These are phyloP conservation scores for Anneissia japonica DNA, from an alignment of 35 echinoderm and acorn worm species.

Conservation along the genomic window DNA sequence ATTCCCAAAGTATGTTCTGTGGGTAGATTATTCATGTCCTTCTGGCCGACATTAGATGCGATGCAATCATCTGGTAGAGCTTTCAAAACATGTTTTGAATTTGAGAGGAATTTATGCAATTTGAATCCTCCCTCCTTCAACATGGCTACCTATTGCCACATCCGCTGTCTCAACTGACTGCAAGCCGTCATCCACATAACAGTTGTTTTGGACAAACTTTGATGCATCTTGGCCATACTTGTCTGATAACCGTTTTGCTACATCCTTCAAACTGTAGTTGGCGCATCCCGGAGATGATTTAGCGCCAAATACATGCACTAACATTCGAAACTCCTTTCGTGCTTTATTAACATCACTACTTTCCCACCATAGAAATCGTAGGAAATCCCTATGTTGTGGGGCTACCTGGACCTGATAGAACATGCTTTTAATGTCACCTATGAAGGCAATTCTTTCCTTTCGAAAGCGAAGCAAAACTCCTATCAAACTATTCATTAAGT, in stretches of 20 bases:
- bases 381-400: conserved; percentile 20
- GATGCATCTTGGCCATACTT: not conserved
- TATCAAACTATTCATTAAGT: conserved; percentile 13
- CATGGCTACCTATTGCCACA: conserved; percentile 9
- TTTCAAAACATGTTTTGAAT: conserved; percentile 23
- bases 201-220: not conserved
- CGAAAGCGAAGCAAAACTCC: conserved; percentile 32
- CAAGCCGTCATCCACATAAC: conserved; percentile 73
- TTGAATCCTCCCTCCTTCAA: conserved; percentile 29
- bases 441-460: conserved; percentile 31
- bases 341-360: not conserved
- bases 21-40: conserved; percentile 30
- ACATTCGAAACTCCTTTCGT: conserved; percentile 37
- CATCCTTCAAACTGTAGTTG: not conserved
- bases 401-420: conserved; percentile 10
- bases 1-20: conserved; percentile 47
- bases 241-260: not conserved
- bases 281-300: not conserved
- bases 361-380: conserved; percentile 43
- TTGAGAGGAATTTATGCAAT: conserved; percentile 53
- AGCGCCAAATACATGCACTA: not conserved
- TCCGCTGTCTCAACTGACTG: conserved; percentile 23
- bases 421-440: conserved; percentile 38
- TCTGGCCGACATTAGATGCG: not conserved
- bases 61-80: conserved; percentile 4